These are phyloP conservation scores for Dolichopus griseipennis DNA, from an alignment of 2,888 invertebrate species.

Conservation along the genomic window DNA sequence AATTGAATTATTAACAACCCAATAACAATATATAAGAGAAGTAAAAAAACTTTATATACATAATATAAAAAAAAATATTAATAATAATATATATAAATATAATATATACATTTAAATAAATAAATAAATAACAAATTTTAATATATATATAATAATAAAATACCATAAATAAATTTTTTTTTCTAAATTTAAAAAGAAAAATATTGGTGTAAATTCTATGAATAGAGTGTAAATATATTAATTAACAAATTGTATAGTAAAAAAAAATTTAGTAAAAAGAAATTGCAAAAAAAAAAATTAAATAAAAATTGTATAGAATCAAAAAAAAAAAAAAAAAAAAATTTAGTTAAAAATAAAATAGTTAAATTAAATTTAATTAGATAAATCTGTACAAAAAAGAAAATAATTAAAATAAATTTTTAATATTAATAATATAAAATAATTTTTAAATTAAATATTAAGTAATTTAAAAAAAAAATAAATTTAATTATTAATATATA, in stretches of 20 bases:
- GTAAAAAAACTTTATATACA: background rate
- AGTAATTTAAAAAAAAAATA: background rate
- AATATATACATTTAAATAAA: background rate
- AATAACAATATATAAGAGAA: background rate
- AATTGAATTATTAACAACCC: no score
- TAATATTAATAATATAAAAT: background rate
- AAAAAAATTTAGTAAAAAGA: background rate
- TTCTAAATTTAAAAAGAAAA: slow-evolving; percentile 4
- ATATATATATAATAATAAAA: background rate
- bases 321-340: background rate
- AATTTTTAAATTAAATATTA: background rate
- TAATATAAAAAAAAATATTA: background rate
- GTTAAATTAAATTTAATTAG: background rate
- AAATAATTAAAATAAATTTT: background rate
- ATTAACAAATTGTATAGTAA: background rate
- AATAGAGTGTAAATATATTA: slow-evolving; percentile 12
- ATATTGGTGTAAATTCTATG: slow-evolving; percentile 10
- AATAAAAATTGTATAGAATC: background rate
- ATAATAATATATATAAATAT: background rate
- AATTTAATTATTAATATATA: background rate
- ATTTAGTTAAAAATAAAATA: background rate
- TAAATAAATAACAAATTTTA: background rate
- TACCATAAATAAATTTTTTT: background rate
- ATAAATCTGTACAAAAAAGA: background rate
- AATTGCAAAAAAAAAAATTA: background rate